phyloP scores from a whole-genome alignment of 2,113 vertebrate genomes.

The Otus sunia region DNA sequence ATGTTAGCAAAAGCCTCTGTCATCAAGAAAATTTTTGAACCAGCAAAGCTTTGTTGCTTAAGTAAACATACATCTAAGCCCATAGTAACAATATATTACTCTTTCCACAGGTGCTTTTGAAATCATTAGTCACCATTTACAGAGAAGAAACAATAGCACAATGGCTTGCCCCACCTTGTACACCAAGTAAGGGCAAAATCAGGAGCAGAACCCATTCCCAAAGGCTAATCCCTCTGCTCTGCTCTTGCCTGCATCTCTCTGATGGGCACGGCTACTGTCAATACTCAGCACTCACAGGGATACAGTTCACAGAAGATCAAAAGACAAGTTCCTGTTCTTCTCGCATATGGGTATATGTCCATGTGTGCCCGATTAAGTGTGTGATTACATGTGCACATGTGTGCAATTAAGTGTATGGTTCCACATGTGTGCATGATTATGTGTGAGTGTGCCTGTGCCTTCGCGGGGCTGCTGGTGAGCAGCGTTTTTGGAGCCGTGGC shows the following conservation, averaged over 20 bases:
- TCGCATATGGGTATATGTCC: fast-evolving
- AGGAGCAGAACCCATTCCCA: background rate
- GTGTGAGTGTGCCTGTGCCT: background rate
- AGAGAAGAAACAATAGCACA: background rate
- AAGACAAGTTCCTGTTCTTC: background rate
- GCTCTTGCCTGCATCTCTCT: background rate
- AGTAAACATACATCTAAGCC: background rate
- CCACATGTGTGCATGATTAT: fast-evolving
- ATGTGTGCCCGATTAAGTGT: background rate
- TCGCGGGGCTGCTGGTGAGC: background rate
- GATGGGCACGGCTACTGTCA: fast-evolving
- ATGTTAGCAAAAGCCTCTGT: background rate
- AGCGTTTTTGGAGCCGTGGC: fast-evolving
- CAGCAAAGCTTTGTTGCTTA: background rate
- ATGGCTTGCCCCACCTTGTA: background rate
- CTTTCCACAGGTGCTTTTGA: background rate
- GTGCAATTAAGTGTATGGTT: fast-evolving
- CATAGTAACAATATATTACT: background rate
- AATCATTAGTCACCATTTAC: background rate
- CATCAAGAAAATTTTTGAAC: background rate
- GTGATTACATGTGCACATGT: background rate
- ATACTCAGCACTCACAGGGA: too few species aligned
- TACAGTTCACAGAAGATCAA: background rate
- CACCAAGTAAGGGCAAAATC: background rate
- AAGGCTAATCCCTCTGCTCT: background rate